Evolutionary conservation across 2,888 invertebrate genomes (phyloP).

Genomic region (Odiellus spinosus): DNA sequence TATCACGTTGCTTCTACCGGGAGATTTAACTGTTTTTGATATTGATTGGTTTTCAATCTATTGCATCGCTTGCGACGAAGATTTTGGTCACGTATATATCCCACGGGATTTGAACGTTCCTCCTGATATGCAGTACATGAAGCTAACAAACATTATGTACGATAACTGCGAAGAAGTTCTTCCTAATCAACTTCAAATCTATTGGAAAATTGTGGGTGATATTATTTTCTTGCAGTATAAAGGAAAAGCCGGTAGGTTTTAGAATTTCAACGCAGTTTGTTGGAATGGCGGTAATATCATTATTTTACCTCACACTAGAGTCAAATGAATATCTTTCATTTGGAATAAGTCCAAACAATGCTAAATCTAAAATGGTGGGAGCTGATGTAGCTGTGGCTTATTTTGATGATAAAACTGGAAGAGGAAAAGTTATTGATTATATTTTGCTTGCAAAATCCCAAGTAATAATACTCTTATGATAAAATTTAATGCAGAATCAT

Average conservation of each 20-base stretch:
- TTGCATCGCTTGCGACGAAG: slow-evolving; percentile 76
- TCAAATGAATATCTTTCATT: slow-evolving; percentile 63
- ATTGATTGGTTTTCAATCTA: slow-evolving; percentile 82
- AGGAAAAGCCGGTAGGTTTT: slow-evolving; percentile 46
- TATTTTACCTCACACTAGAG: no score
- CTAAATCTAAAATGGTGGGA: slow-evolving; percentile 46
- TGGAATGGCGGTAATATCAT: no score
- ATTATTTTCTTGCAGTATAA: slow-evolving; percentile 59
- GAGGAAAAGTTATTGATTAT: slow-evolving; percentile 66
- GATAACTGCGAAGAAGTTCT: slow-evolving; percentile 72
- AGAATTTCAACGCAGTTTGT: no score
- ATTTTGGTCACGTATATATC: slow-evolving; percentile 75
- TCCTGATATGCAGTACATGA: slow-evolving; percentile 47
- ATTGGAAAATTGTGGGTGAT: slow-evolving; percentile 62
- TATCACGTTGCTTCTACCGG: slow-evolving; percentile 74
- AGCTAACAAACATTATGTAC: slow-evolving; percentile 21
- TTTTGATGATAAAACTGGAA: slow-evolving; percentile 41
- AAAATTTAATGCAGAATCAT: background rate
- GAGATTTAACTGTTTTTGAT: slow-evolving; percentile 67
- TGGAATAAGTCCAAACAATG: slow-evolving; percentile 59
- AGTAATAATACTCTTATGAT: slow-evolving; percentile 19
- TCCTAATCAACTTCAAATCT: slow-evolving; percentile 64
- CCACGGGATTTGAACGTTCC: slow-evolving; percentile 78
- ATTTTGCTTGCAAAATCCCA: slow-evolving; percentile 57
- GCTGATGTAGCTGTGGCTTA: slow-evolving; percentile 71